Conservation (phyloP, 1,140 invertebrate genomes). For the Lepidurus apus region DNA sequence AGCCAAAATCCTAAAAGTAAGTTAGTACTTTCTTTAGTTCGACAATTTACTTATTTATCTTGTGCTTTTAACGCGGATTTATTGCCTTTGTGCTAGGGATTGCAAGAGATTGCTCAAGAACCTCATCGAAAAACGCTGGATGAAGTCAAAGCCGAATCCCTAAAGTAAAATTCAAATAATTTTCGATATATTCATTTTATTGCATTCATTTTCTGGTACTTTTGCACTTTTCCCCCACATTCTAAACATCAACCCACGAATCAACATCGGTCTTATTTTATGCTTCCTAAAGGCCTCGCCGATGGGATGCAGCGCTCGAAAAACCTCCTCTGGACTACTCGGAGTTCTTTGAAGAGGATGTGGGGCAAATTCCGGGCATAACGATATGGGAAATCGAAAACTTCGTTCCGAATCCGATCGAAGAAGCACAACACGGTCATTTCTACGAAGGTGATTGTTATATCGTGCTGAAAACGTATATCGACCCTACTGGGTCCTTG, state of each 20-base stretch:
- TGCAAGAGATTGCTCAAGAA: conserved; percentile 95
- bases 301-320: conserved; percentile 89
- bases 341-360: conserved; percentile 97
- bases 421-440: conserved; percentile 88
- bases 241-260: neutral
- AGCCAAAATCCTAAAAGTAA: conserved; percentile 84
- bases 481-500: conserved; percentile 73
- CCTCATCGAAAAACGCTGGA: conserved; percentile 61
- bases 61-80: conserved; percentile 24
- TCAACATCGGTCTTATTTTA: neutral
- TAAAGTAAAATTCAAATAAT: conserved; percentile 50
- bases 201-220: neutral
- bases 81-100: conserved; percentile 55
- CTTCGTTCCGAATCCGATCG: conserved; percentile 89
- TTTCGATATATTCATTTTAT: neutral
- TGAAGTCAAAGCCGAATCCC: conserved; percentile 59
- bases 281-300: conserved; percentile 43
- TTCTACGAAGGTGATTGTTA: conserved; percentile 99
- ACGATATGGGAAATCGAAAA: conserved; percentile 98
- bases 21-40: neutral
- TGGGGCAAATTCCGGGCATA: conserved; percentile 81
- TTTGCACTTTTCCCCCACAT: neutral
- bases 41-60: neutral
- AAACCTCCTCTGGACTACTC: conserved; percentile 97
- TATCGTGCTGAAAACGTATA: conserved; percentile 86